Conservation (phyloP, 2,888 invertebrate genomes). For the Nasonovia ribisnigri region DNA sequence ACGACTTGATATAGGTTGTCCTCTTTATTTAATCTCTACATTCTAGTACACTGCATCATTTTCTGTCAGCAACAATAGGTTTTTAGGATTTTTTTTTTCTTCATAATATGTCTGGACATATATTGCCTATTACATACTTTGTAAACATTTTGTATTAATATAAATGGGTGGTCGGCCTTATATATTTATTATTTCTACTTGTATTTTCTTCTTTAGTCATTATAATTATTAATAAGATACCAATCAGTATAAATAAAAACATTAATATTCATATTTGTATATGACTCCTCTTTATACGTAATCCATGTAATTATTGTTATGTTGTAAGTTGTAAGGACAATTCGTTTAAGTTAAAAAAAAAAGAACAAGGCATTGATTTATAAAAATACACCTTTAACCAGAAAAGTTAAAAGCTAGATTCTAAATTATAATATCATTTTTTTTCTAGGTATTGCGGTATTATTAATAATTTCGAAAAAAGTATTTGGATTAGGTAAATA, state of each 20-base stretch:
- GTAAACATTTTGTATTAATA: background rate
- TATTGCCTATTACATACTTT: background rate
- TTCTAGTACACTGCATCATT: background rate
- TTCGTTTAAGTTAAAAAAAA: background rate
- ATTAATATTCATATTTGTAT: too few relatives aligned
- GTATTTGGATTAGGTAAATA: conserved; percentile 53
- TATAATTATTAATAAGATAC: background rate
- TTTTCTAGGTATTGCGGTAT: conserved; percentile 53
- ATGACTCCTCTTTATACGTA: background rate
- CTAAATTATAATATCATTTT: background rate
- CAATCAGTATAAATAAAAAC: too few relatives aligned
- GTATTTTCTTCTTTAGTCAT: background rate
- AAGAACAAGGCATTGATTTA: background rate
- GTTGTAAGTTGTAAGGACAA: too few relatives aligned
- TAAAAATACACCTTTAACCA: background rate
- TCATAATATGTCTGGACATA: background rate
- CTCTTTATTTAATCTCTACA: background rate
- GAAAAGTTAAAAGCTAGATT: background rate
- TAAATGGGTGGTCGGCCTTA: background rate
- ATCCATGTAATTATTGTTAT: background rate
- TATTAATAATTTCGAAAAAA: conserved; percentile 43
- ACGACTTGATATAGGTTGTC: background rate
- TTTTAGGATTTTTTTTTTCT: background rate
- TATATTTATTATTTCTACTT: background rate
- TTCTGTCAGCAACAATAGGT: background rate